These are phyloP conservation scores for Drosophila mettleri DNA, from an alignment of 2,888 invertebrate species.

Conservation along the genomic window DNA sequence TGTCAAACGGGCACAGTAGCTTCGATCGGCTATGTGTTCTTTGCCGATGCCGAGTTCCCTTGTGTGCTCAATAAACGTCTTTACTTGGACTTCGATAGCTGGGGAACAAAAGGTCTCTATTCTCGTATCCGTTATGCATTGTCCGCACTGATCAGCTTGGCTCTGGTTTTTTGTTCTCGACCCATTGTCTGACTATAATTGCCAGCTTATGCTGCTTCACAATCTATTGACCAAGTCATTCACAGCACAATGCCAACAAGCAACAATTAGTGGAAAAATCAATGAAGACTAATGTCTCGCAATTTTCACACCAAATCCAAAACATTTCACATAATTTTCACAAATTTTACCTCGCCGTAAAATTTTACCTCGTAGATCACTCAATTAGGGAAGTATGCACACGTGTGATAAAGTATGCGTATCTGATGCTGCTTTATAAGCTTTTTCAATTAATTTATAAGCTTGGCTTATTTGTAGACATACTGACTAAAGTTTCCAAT, in stretches of 20 bases:
- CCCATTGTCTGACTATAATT: constrained; percentile 59
- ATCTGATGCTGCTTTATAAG: not conserved
- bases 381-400: constrained; percentile 34
- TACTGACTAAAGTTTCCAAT: too few relatives aligned
- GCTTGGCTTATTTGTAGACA: not conserved
- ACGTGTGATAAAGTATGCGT: not conserved
- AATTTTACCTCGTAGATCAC: constrained; percentile 17
- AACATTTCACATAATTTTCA: constrained; percentile 40
- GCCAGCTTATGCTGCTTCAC: constrained; percentile 48
- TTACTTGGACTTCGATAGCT: constrained; percentile 33
- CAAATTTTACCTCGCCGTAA: too few relatives aligned
- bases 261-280: constrained; percentile 43
- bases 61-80: constrained; percentile 28
- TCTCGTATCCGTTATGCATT: constrained; percentile 8
- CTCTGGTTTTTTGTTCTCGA: constrained; percentile 11
- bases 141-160: constrained; percentile 43
- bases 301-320: constrained; percentile 53
- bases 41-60: constrained; percentile 8
- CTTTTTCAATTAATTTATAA: constrained; percentile 28
- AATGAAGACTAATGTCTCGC: constrained; percentile 33
- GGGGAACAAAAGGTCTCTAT: not conserved
- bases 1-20: constrained; percentile 18
- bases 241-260: constrained; percentile 27
- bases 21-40: constrained; percentile 8
- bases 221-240: constrained; percentile 31